Base-by-base conservation (phyloP, 2,113 vertebrate genomes). In the Gymnocephalus cernua region DNA sequence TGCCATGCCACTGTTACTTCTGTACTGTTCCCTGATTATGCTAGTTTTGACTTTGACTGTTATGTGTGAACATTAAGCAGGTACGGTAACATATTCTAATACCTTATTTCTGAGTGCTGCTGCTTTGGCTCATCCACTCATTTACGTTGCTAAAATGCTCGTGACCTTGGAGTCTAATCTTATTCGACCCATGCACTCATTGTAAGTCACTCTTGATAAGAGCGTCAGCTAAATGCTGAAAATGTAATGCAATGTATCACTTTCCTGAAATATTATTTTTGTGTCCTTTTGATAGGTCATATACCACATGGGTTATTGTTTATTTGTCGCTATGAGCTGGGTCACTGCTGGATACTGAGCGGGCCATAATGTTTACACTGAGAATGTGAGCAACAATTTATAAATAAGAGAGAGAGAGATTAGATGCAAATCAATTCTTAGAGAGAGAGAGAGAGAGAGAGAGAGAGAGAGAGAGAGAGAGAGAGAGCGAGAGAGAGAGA, bases 141-240 rank as follows among this genome's bases (percentile, higher is more conserved):
- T 89, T 91, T 66, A 77, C 86, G 71, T 75, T 86, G 75, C 88
- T 75, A 79, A 83, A 91, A 89, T 62, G 70, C 73, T 84, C 25
- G 10, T 69, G 88, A 92, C 93, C 93, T 92, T 93, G 91, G 86
- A 93, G 90, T 89, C 83, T 88, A 92, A 93, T 91, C 86, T 79
- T 81, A 91, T 91, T 90, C 79, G 61, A 91, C 89, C 88, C 50
- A 5, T 77, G 71, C 77, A 62, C 87, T 92, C 84, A 86, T 86
- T 89, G 84, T 89, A 74, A 91, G 85, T 90, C 85, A 67, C 74
- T 82, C 75, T 82, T 70, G 88, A 90, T 92, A 92, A 90, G 79
- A 83, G 86, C 58, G 68, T 79, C 56, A 21, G 71, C 63, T 72
- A 77, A 91, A 91, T 80, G 75, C 70, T 7, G 57, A 88, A 87